These are phyloP conservation scores for Lasiurus borealis DNA, from an alignment of 2,113 vertebrate genomes.

Conservation along the genomic window DNA sequence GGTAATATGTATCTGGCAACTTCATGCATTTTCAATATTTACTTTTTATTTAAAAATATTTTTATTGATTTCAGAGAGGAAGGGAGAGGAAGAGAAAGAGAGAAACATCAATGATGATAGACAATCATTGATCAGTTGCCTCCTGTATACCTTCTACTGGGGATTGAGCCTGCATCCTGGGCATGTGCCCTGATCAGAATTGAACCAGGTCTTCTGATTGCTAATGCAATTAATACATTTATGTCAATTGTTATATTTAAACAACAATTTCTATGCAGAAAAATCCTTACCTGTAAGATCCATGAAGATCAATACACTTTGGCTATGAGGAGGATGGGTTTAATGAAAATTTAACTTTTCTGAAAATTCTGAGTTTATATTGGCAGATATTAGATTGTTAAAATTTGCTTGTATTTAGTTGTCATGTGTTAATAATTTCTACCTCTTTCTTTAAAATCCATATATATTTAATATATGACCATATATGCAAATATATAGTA, in stretches of 20 bases:
- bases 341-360: slow-evolving; percentile 26
- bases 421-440: slow-evolving; percentile 6
- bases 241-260: neutral
- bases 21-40: neutral
- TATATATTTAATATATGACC: neutral
- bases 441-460: neutral
- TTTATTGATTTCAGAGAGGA: no score
- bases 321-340: neutral
- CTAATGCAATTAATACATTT: neutral
- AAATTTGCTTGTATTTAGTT: slow-evolving; percentile 30
- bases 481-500: neutral
- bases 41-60: neutral
- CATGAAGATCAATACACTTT: neutral
- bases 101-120: no score
- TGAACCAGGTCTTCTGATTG: neutral
- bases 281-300: neutral
- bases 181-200: no score
- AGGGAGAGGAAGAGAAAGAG: no score
- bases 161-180: no score
- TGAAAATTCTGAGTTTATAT: slow-evolving; percentile 31
- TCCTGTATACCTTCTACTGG: no score
- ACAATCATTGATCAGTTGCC: no score
- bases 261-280: neutral
- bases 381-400: neutral
- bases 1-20: neutral